Percentiles rank a stretch among this genome's conserved stretches.
These are phyloP conservation scores for Sycophaga agraensis DNA, from an alignment of 1,140 invertebrate species.

Conservation along the genomic window DNA sequence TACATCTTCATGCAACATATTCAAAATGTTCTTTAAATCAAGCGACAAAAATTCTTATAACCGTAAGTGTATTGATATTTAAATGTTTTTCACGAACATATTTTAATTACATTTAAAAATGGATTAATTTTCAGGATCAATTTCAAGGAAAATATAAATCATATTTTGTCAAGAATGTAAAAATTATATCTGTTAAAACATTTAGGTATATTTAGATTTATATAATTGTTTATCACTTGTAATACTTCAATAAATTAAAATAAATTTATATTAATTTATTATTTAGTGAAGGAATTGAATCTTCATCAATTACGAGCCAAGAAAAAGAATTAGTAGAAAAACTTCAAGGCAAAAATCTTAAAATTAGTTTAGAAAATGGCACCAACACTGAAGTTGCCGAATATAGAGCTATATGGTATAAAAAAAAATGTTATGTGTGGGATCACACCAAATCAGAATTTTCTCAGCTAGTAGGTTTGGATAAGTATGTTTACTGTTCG, in stretches of 20 bases:
- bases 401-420: slow-evolving; percentile 64
- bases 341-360: slow-evolving; percentile 42
- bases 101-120: neutral
- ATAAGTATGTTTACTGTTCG: slow-evolving; percentile 62
- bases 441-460: slow-evolving; percentile 63
- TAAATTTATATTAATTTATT: neutral
- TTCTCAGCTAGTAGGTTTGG: slow-evolving; percentile 66
- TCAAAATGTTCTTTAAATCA: slow-evolving; percentile 66
- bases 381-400: slow-evolving; percentile 43
- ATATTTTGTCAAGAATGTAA: slow-evolving; percentile 66
- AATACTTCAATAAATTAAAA: no score
- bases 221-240: no score
- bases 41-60: slow-evolving; percentile 78
- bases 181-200: slow-evolving; percentile 58
- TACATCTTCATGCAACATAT: slow-evolving; percentile 75
- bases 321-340: slow-evolving; percentile 37
- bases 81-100: neutral
- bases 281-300: no score
- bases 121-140: slow-evolving; percentile 57
- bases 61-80: slow-evolving; percentile 63
- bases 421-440: slow-evolving; percentile 72
- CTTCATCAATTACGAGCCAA: no score
- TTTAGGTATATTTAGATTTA: slow-evolving; percentile 47
- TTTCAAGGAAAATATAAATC: slow-evolving; percentile 71
- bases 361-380: slow-evolving; percentile 54